Conservation (phyloP, 2,888 invertebrate species). For the Melikaiella ostensackeni region DNA sequence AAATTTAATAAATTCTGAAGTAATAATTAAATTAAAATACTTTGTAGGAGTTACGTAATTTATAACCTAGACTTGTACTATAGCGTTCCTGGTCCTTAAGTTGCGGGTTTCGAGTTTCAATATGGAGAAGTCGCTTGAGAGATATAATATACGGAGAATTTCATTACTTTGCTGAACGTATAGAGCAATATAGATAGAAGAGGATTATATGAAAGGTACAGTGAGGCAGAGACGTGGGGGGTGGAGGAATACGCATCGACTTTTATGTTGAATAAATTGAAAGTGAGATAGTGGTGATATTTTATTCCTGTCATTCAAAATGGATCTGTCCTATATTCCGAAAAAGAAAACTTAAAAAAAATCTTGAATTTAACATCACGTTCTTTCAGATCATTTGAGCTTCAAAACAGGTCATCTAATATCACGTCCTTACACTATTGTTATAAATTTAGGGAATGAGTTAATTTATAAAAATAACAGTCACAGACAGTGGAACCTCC, state of each 20-base stretch:
- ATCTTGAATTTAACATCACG: neutral
- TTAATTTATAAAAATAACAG: too few species aligned
- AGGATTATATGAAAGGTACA: constrained; percentile 2
- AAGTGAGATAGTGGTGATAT: neutral
- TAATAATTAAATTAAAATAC: neutral
- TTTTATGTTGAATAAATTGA: constrained; percentile 1
- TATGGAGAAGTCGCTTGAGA: constrained; percentile 4
- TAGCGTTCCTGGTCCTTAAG: neutral
- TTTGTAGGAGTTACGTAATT: neutral
- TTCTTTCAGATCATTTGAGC: neutral
- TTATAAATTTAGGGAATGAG: too few species aligned
- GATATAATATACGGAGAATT: constrained; percentile 14
- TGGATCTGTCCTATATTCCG: neutral
- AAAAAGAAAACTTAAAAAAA: neutral
- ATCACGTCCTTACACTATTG: too few species aligned
- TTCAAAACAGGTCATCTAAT: neutral
- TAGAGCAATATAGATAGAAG: neutral
- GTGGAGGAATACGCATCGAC: neutral
- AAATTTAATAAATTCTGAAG: neutral
- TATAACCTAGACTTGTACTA: neutral
- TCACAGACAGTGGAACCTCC: too few species aligned
- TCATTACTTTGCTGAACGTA: constrained; percentile 14
- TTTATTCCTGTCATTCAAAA: neutral
- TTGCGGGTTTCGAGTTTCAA: neutral
- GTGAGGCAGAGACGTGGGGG: neutral